A percentile compares a stretch with the other conserved stretches of the same genome.
These are phyloP conservation scores for Liparis tanakae DNA, from an alignment of 2,797 vertebrate genomes.

Conservation along the genomic window DNA sequence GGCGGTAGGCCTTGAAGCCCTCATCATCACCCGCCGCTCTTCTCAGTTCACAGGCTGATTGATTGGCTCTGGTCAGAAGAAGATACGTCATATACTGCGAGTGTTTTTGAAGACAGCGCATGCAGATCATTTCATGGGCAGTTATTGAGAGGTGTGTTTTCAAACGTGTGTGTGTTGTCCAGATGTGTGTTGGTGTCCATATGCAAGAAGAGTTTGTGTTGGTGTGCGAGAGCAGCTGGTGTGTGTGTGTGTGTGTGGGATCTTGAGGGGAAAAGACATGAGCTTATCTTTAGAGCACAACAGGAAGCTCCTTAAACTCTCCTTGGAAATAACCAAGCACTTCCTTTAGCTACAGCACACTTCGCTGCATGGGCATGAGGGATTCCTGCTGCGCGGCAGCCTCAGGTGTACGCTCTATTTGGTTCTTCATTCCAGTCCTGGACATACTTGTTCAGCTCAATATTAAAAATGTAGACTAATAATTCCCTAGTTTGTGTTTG, in stretches of 20 bases:
- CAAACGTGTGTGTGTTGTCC: slow-evolving; percentile 16
- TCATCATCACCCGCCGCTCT: slow-evolving; percentile 12
- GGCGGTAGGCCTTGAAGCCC: slow-evolving; percentile 8
- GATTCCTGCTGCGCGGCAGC: slow-evolving; percentile 44
- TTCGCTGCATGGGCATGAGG: slow-evolving; percentile 39
- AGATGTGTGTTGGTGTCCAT: slow-evolving; percentile 25
- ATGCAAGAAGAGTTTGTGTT: slow-evolving; percentile 35
- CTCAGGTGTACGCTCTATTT: slow-evolving; percentile 37
- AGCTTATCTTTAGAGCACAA: slow-evolving; percentile 65
- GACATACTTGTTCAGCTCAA: slow-evolving; percentile 10
- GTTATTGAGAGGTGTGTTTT: slow-evolving; percentile 27
- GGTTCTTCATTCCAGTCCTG: slow-evolving; percentile 30
- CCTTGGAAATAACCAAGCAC: slow-evolving; percentile 72
- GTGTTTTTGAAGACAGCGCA: slow-evolving; percentile 21
- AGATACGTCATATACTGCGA: slow-evolving; percentile 29
- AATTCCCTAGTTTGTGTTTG: slow-evolving; percentile 13
- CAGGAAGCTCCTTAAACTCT: slow-evolving; percentile 73
- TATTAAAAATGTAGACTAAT: slow-evolving; percentile 9
- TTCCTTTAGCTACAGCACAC: slow-evolving; percentile 56
- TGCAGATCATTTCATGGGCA: neutral
- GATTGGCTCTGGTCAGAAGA: slow-evolving; percentile 37
- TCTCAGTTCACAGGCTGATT: slow-evolving; percentile 43
- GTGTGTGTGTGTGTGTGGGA: slow-evolving; percentile 42
- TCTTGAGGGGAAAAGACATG: slow-evolving; percentile 56
- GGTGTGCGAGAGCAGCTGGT: slow-evolving; percentile 66